Evolutionary conservation across 2,888 invertebrate species (phyloP).

Genomic region (Sisyra nigra): DNA sequence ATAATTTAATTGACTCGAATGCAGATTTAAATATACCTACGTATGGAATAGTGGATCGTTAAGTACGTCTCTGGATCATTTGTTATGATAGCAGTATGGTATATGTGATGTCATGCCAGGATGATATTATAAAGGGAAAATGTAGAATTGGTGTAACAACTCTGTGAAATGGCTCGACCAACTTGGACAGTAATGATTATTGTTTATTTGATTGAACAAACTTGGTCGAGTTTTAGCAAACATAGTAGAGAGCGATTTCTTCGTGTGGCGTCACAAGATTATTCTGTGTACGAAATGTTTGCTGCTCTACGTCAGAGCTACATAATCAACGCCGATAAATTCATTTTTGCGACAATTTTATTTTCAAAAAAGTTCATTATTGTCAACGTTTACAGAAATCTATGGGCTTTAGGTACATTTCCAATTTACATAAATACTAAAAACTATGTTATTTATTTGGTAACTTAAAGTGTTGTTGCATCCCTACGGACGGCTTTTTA

Average conservation of each 20-base stretch:
- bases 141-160: constrained; percentile 5
- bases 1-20: not conserved
- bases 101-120: constrained; percentile 2
- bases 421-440: too few relatives aligned
- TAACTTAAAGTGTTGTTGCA: too few relatives aligned
- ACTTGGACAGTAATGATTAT: constrained; percentile 27
- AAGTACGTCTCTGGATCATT: not conserved
- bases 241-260: not conserved
- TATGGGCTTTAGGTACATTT: too few relatives aligned
- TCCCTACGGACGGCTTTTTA: too few relatives aligned
- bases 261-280: too few relatives aligned
- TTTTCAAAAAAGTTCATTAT: too few relatives aligned
- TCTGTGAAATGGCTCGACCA: constrained; percentile 22
- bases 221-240: constrained; percentile 15
- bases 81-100: not conserved
- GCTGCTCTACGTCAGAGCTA: too few relatives aligned
- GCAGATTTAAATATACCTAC: not conserved
- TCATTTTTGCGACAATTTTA: too few relatives aligned
- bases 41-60: not conserved
- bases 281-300: too few relatives aligned
- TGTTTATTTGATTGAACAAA: constrained; percentile 26
- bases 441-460: too few relatives aligned
- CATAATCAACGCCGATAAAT: too few relatives aligned
- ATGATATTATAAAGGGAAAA: constrained; percentile 5
- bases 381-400: too few relatives aligned